Base-by-base conservation (phyloP, 2,888 invertebrate species). In the Bombyx huttoni region DNA sequence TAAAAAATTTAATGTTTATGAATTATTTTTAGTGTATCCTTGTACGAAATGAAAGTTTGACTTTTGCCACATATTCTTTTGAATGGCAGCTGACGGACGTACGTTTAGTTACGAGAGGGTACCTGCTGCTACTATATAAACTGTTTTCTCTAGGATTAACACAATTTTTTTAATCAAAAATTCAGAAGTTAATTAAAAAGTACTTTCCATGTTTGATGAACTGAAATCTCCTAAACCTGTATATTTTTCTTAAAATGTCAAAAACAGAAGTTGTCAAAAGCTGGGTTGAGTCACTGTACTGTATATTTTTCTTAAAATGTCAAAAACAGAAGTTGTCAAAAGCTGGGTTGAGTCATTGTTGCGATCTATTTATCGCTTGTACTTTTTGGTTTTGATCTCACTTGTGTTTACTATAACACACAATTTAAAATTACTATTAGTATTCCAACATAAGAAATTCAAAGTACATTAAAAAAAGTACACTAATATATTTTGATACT, bases 21-120 rank as follows among this genome's bases (percentile, higher is more conserved):
- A 77, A 76, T 75, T 89, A 89, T 88, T 88, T 89, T 80, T 87
- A 86, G 88, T 84, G 81, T 78, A 86, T 85, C 87, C 86, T 87
- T 84, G 87, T 86, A 81, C 80, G 79, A 86, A 85, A 87, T 86
- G 87, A 87, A 87, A 87, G 88, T 87, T 87, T 87, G 87, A 88
- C 87, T 89, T 89, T 86, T 89, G 89, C 89, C 89, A 89, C 89
- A 89, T 89, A 89, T 87, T 87, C 85, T 81, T 77, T 83, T 86
- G 88, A 83, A 87, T 85, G 87, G 88, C 89, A 87, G 86, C 84
- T 88, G 88, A 87, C 84, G 81, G 82, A 81, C 81, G 80, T 81
- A 81, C 77, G 73, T 82, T 73, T 80, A 78, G 73, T 81, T 79
- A 78, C 75, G 75, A 81, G 75, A 78, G 9, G 8, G 79, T 82